Base-by-base conservation (phyloP, 92 coral and sea anemone genomes). In the Metridium senile region DNA sequence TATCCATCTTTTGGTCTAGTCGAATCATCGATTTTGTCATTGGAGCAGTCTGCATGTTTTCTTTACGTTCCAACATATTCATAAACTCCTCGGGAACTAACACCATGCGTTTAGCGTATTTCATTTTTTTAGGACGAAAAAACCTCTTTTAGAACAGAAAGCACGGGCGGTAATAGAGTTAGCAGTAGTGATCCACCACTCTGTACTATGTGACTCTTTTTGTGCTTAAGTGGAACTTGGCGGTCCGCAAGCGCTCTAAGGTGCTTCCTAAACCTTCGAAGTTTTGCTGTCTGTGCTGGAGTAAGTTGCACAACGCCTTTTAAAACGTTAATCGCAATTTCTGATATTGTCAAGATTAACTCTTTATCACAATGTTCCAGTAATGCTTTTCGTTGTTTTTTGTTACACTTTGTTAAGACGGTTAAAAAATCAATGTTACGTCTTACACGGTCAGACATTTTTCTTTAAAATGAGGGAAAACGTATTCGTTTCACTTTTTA, bases 331-430 rank as follows among this genome's bases (percentile, higher is more conserved):
- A 47, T 21, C 0, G 74, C 72, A 2, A 77, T 29, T 58, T 82
- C 86, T 47, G 81, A 82, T 11, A 82, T 53, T 1, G 80, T 45
- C 32, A 68, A 1, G 17, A 82, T 19, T 4, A 82, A 53, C 0
- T 82, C 81, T 2, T 28, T 64, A 51, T 71, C 62, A 19, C 86
- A 77, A 43, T 75, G 76, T 58, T 66, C 76, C 8, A 82, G 25
- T 11, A 82, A 13, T 0, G 67, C 74, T 11, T 35, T 66, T 26
- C 76, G 69, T 27, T 66, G 39, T 67, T 82, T 82, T 1, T 65
- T 51, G 49, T 82, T 82, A n/a, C 81, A 74, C 22, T 68, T 74
- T 17, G 81, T 61, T 11, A 82, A 66, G 0, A 82, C 81, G 0
- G 65, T 26, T 16, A 79, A 17, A 62, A 67, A 70, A 33, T 70